Conservation (phyloP, 2,797 vertebrate genomes). For the Trematomus bernacchii region DNA sequence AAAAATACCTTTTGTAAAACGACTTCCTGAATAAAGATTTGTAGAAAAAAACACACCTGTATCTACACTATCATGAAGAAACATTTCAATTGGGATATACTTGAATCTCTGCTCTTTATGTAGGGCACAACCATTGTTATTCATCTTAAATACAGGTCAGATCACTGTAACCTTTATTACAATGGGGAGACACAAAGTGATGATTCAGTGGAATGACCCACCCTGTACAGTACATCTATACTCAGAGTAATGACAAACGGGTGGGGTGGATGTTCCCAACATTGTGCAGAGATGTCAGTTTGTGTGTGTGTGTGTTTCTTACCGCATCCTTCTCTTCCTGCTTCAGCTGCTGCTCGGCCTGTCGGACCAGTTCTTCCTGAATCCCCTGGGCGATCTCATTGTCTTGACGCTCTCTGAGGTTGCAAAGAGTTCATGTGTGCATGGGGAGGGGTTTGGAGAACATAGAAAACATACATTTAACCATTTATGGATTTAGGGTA, state of each 20-base stretch:
- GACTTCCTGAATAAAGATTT: no score
- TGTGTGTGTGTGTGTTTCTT: conserved; percentile 52
- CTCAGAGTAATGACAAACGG: neutral
- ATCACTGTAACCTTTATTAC: neutral
- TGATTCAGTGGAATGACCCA: neutral
- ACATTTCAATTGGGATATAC: neutral
- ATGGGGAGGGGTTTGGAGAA: conserved; percentile 12
- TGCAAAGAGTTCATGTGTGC: conserved; percentile 14
- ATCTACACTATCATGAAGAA: neutral
- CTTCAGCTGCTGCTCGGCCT: conserved; percentile 90
- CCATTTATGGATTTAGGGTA: neutral
- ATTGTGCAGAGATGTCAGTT: neutral
- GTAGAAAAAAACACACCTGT: no score
- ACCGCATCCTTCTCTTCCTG: conserved; percentile 98
- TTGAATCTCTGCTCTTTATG: neutral
- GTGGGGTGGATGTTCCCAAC: neutral
- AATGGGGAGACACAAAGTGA: neutral
- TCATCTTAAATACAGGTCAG: neutral
- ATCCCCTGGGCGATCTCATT: conserved; percentile 96
- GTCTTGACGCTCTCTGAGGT: conserved; percentile 91
- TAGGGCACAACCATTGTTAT: neutral
- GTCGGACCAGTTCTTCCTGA: conserved; percentile 94
- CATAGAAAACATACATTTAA: neutral
- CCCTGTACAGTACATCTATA: neutral
- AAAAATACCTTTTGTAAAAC: no score